Evolutionary conservation across 1,140 invertebrate species (phyloP), one percentile per base, ranked within the genome.

Genomic region (Calephelis virginiensis): DNA sequence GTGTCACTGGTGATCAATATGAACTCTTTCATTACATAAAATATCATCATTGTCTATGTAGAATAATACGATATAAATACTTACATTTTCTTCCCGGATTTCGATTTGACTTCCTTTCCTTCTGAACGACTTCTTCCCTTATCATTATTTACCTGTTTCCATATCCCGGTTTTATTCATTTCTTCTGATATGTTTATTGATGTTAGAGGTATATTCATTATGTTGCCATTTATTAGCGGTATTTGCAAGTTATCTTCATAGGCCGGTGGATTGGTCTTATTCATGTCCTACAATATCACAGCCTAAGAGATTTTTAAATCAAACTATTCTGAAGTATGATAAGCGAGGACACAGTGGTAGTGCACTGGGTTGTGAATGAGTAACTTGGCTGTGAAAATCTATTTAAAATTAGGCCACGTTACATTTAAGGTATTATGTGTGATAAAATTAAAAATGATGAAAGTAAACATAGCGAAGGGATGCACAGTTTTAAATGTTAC

Each of bases 131-230:
- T 77, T 77, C 82, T 84, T 69, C 65, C 76, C 67, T 79, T 80
- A 56, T 75, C 80, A 73, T 88, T 89, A 68, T 97, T 97, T 12
- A 99, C 96, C 85, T 97, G 97, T 80, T 98, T 96, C 98, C 98
- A 99, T 76, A 98, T 96, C 28, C 96, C 96, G 38, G 96, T 97
- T 84, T 97, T 97, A 81, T 97, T 97, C 14, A 99, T 95, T 89
- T 98, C 97, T 86, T 98, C 97, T 14, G 96, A 96, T 80, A 98
- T 98, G 91, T 98, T 98, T 72, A 98, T 97, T 12, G 95, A 95
- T 45, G 95, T 93, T 69, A 97, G 86, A 6, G 97, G 97, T 76
- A 97, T 98, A 85, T 97, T 97, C 94, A 98, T 96, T 59, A 98
- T 95, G 82, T 97, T 97, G 37, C 97, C 97, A 91, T 97, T 98